These are phyloP conservation scores for Hyles lineata DNA, from an alignment of 2,888 invertebrate genomes.

Conservation along the genomic window DNA sequence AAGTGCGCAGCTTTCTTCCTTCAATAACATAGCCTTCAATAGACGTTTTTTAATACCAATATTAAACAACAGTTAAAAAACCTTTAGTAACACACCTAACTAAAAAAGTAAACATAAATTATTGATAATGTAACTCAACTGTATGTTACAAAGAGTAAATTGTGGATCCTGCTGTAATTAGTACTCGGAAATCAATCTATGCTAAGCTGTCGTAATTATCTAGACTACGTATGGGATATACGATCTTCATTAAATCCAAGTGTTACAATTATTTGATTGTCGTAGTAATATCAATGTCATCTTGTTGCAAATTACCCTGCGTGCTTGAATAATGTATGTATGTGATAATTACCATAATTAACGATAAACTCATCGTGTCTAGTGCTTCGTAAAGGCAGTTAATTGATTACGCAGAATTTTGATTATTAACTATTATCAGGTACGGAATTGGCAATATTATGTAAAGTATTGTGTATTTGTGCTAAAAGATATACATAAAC, in stretches of 20 bases:
- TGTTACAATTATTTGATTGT: not conserved
- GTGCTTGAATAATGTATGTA: not conserved
- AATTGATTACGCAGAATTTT: not conserved
- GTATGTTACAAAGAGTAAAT: too few species aligned
- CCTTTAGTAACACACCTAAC: too few species aligned
- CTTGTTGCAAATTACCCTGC: not conserved
- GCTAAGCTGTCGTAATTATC: not conserved
- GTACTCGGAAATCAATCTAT: not conserved
- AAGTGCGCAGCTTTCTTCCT: too few species aligned
- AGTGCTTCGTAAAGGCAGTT: slow-evolving; percentile 2
- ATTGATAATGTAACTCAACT: too few species aligned
- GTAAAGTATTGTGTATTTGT: too few species aligned
- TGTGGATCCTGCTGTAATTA: too few species aligned
- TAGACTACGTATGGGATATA: not conserved
- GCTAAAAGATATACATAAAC: too few species aligned
- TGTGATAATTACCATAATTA: not conserved
- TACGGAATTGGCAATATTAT: too few species aligned
- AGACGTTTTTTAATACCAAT: too few species aligned
- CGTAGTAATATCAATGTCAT: not conserved
- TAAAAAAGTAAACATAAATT: too few species aligned
- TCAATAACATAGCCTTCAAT: too few species aligned
- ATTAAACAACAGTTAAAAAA: too few species aligned
- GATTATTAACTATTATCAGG: not conserved
- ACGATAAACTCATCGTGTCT: not conserved
- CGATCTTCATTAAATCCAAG: not conserved